Evolutionary conservation across 1,140 invertebrate genomes (phyloP), one percentile per base, ranked within the genome.

Genomic region (Cydia fagiglandana): DNA sequence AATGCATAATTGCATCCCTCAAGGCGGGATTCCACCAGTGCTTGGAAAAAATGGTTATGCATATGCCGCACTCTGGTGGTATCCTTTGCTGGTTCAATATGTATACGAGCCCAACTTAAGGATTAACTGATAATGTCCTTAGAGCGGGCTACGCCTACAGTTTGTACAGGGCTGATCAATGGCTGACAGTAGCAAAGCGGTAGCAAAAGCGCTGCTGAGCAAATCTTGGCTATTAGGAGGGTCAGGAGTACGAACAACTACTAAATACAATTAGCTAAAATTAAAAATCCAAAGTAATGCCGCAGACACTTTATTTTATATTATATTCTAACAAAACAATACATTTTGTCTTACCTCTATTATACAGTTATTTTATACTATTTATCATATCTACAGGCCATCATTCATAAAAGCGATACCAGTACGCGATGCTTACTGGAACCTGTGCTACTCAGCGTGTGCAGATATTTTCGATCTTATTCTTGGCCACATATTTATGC

Each of bases 301-400:
- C 66, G 15, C 34, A 41, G 30, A 70, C 30, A 70, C 66, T 70
- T 70, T 70, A 70, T 70, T 70, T 34, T 41, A 73, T 10, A 53
- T 50, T 53, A 73, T 30, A 73, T 53, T 53, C 73, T 73, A 73
- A 73, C 73, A 73, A 73, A 73, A 50, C 47, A 73, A 73, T 73
- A 73, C 73, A 73, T 50, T 73, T 73, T 73, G 28, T 50, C 45
- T 47, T 53, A 50, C 12, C 10, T 47, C 20, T 73, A 73, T 15
- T 47, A 38, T 24, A 28, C 24, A 45, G 28, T 50, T 50, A 73
- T 7, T 73, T 73, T 73, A 73, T 53, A 73, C 45, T 73, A 34
- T 34, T 34, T 34, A 34, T 34, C 70, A 50, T 73, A 73, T 38
- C 64, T 68, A 68, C 64, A 34, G 30, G 64, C 30, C 30, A 68